phyloP scores from a whole-genome alignment of 1,140 invertebrate species.

The Patella vulgata region DNA sequence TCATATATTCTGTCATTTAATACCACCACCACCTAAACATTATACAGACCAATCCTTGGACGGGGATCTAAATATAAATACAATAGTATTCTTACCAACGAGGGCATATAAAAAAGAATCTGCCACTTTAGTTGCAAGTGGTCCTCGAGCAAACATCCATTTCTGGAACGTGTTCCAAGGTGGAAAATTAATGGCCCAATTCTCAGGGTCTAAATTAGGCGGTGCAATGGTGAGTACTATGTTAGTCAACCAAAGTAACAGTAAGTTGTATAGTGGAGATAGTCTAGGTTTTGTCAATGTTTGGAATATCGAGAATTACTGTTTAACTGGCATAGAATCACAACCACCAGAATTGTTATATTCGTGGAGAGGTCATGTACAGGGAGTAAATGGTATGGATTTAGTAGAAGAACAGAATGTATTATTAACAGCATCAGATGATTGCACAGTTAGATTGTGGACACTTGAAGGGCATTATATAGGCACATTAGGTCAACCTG shows the following conservation, averaged over 20 bases:
- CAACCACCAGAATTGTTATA: conserved; percentile 55
- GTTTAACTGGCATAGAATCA: conserved; percentile 37
- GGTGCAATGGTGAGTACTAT: conserved; percentile 55
- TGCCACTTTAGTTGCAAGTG: conserved; percentile 61
- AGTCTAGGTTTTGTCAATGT: conserved; percentile 64
- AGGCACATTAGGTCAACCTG: conserved; percentile 65
- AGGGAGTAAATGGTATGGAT: conserved; percentile 57
- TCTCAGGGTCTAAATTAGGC: conserved; percentile 54
- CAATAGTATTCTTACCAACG: conserved; percentile 58
- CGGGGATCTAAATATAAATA: conserved; percentile 62
- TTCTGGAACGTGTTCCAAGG: conserved; percentile 67
- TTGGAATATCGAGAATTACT: conserved; percentile 62
- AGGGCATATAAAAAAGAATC: conserved; percentile 58
- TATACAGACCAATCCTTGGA: conserved; percentile 59
- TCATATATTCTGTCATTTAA: conserved; percentile 65
- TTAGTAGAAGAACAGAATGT: conserved; percentile 62
- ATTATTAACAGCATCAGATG: conserved; percentile 63
- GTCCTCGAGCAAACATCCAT: conserved; percentile 63
- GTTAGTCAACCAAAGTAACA: conserved; percentile 53
- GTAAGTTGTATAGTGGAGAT: conserved; percentile 57
- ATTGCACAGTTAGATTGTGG: conserved; percentile 67
- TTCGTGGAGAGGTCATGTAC: conserved; percentile 64
- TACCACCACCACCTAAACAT: conserved; percentile 40
- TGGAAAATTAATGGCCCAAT: conserved; percentile 59
- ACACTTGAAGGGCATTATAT: conserved; percentile 64